Conservation (phyloP, 2,797 vertebrate genomes). For the Choloepus didactylus region DNA sequence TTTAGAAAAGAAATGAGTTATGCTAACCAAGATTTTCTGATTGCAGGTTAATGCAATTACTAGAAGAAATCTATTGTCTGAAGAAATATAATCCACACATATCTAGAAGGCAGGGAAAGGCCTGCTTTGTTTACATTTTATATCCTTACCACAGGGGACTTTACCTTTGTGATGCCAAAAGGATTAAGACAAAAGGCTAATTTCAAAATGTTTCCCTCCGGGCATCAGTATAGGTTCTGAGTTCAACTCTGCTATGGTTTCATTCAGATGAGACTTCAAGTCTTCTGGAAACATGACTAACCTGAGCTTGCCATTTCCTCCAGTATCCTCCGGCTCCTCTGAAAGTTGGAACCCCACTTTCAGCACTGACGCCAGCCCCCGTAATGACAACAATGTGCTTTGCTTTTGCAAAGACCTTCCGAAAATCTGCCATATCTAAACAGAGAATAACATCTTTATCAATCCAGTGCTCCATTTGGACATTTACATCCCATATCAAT, state of each 20-base stretch:
- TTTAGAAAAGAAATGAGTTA: background rate
- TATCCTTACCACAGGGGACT: background rate
- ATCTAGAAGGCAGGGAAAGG: background rate
- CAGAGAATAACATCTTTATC: background rate
- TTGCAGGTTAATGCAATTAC: background rate
- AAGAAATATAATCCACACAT: background rate
- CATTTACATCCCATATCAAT: background rate
- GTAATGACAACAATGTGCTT: slow-evolving; percentile 96
- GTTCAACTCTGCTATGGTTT: fast-evolving
- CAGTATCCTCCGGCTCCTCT: slow-evolving; percentile 94
- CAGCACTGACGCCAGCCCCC: slow-evolving; percentile 95
- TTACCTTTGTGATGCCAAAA: background rate
- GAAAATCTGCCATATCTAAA: slow-evolving; percentile 94
- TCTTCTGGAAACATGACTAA: slow-evolving; percentile 76
- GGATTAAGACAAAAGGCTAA: background rate
- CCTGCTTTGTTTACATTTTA: background rate
- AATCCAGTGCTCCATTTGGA: background rate
- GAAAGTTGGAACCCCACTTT: slow-evolving; percentile 96
- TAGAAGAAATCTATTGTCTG: background rate
- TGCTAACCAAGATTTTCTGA: background rate
- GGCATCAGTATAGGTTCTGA: background rate
- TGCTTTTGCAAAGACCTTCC: slow-evolving; percentile 93
- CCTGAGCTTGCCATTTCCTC: slow-evolving; percentile 98
- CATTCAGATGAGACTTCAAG: background rate
- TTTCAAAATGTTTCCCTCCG: background rate